Conservation (phyloP, 2,797 vertebrate species). For the Glossophaga mutica region DNA sequence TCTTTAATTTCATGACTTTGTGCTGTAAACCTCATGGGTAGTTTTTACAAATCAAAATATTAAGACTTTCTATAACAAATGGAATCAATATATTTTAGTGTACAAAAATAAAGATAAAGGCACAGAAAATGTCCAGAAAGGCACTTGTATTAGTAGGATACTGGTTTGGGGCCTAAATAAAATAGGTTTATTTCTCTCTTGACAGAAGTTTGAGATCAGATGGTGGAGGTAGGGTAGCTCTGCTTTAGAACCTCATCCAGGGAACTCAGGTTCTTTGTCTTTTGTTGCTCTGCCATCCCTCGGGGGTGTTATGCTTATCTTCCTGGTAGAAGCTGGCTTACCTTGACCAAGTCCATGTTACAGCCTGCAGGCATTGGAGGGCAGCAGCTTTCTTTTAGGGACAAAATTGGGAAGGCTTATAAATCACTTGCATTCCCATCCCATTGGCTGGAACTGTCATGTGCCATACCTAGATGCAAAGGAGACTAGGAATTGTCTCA, state of each 20-base stretch:
- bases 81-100: background rate
- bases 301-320: background rate
- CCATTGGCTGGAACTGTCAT: background rate
- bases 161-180: background rate
- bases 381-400: background rate
- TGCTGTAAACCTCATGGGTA: slow-evolving; percentile 9
- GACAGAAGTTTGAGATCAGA: background rate
- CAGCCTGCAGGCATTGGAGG: background rate
- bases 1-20: background rate
- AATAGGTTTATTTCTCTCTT: background rate
- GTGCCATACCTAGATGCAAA: background rate
- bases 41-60: background rate
- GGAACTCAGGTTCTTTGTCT: background rate
- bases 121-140: background rate
- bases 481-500: background rate
- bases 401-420: background rate
- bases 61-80: background rate
- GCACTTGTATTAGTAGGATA: background rate
- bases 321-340: background rate
- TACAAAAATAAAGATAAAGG: background rate
- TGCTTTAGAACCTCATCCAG: background rate
- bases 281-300: background rate
- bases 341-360: background rate
- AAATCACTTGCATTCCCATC: background rate
- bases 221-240: background rate